A percentile compares a stretch with the other conserved stretches of the same genome.
Conservation (phyloP, 2,888 invertebrate species). For the Brachylomia viminalis region DNA sequence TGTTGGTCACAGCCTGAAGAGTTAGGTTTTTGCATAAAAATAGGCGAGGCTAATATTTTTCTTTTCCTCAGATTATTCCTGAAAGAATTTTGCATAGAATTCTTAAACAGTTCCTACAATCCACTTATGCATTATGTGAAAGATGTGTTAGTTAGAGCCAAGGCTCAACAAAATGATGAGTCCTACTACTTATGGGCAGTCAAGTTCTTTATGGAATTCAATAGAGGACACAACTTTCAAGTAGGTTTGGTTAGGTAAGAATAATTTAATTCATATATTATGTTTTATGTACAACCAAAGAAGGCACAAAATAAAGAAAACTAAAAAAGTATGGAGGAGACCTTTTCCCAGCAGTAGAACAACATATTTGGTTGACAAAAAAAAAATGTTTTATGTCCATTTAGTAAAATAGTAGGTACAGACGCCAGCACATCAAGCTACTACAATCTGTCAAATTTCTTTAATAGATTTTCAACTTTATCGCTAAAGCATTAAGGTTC, state of each 20-base stretch:
- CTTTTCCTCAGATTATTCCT: slow-evolving; percentile 92
- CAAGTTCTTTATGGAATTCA: slow-evolving; percentile 99
- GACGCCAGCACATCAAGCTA: too few species aligned
- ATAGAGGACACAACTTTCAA: slow-evolving; percentile 96
- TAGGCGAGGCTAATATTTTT: background rate
- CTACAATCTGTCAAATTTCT: too few species aligned
- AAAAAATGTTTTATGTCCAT: too few species aligned
- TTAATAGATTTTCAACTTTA: too few species aligned
- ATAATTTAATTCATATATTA: background rate
- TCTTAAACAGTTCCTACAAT: slow-evolving; percentile 98
- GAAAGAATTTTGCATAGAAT: slow-evolving; percentile 98
- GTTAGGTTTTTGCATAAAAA: background rate
- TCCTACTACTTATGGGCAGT: slow-evolving; percentile 98
- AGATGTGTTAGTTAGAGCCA: slow-evolving; percentile 92
- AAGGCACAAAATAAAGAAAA: too few species aligned
- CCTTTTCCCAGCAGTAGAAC: too few species aligned
- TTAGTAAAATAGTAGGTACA: too few species aligned
- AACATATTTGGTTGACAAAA: too few species aligned
- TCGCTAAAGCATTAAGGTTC: too few species aligned
- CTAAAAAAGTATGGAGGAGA: too few species aligned
- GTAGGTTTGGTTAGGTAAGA: slow-evolving; percentile 96
- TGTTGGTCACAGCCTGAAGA: background rate
- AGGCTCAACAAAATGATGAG: slow-evolving; percentile 96
- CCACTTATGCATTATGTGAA: slow-evolving; percentile 97
- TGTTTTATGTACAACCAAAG: background rate